Evolutionary conservation across 2,888 invertebrate species (phyloP), one percentile per base, ranked within the genome.

Genomic region (Heliothis peltigera): DNA sequence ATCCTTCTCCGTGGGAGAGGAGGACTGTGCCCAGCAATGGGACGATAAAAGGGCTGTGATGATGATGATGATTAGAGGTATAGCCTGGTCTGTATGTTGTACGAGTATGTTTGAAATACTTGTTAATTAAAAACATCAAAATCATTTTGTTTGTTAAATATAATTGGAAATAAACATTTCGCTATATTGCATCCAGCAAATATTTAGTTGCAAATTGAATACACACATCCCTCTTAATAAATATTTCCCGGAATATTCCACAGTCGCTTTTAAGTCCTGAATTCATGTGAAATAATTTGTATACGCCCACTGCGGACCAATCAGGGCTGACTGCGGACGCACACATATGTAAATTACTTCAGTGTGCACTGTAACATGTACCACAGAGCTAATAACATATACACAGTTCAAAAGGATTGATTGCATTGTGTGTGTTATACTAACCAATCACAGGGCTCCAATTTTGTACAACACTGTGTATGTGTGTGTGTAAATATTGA

Each of bases 401-500:
- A 28, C n/a, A 4, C 10, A 19, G 8, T 19, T 19, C 10, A 10
- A 12, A 22, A n/a, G 18, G 21, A 22, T 1, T 10, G 7, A 10
- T 53, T 46, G 15, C 21, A 44, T 15, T 18, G 39, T 52, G 25
- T 54, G 12, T 21, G 3, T 39, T 8, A 3, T 17, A 6, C 6
- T 8, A 22, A 46, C 44, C 25, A 35, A 25, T 51, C 17, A 17
- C 2, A 12, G 22, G 15, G 15, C n/a, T 7, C 6, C 12, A 49
- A 5, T 18, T n/a, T 8, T 22, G 21, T 18, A 39, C 19, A 47
- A 4, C 12, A 8, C 10, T 7, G 1, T 43, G 32, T 56, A 12
- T 62, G 25, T 12, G 51, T 44, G 17, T 19, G 21, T 21, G 17
- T 12, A 12, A 35, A 35, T 52, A 64, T 64, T 21, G 63, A 47